Evolutionary conservation across 2,113 vertebrate species (phyloP), one percentile per base, ranked within the genome.

Genomic region (Boleophthalmus pectinirostris): DNA sequence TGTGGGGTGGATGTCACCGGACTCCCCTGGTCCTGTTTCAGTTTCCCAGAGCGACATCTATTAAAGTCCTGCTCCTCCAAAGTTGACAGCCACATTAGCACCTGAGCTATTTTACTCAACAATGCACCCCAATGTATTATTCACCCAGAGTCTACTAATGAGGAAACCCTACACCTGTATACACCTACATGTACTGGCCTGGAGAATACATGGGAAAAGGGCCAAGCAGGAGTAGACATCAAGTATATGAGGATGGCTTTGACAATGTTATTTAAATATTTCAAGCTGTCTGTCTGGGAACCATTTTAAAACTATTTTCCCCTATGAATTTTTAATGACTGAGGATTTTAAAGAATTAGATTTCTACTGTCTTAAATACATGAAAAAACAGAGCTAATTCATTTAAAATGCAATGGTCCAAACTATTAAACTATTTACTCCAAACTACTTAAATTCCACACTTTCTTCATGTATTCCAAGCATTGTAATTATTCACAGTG

Each of bases 21-120:
- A 91, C 66, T 70, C 83, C 72, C 23, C 68, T n/a, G 85, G 76
- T 90, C 79, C 20, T 10, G 79, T 93, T 92, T 91, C 90, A 83
- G 81, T 82, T 84, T 89, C 84, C 87, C 78, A 79, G 89, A 78
- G 88, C 77, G 82, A 91, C 92, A 92, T 93, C 90, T 86, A 93
- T 93, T 91, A 92, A 92, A 91, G 89, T 86, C 82, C 33, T 91
- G 90, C 66, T 85, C 81, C 79, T 83, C 71, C 64, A 47, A 72
- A 56, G 80, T 60, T 85, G 80, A 91, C 85, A 88, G 80, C 77
- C 82, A 85, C 80, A 92, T 92, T 92, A 92, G 88, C 87, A 90
- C 89, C 87, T 84, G 88, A 82, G 66, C 87, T 82, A 91, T 90
- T 89, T 88, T 76, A 60, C 69, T 85, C 78, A 87, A 92, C 88